Base-by-base conservation (phyloP, 2,888 invertebrate genomes). In the Rhopalosiphum nymphaeae region DNA sequence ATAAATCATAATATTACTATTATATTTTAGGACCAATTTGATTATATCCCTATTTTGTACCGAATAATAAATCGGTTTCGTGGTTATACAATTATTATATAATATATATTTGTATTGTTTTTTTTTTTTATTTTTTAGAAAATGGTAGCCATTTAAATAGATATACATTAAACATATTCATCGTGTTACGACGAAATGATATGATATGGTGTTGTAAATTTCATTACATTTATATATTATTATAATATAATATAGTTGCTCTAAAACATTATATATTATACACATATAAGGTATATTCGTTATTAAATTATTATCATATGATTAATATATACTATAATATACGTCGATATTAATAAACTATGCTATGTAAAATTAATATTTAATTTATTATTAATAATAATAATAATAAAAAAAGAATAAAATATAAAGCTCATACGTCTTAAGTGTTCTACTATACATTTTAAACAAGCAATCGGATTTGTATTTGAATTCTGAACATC, bases 1-100 rank as follows among this genome's bases (percentile, higher is more conserved):
- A 57, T 61, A 46, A 92, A 78, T 84, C 36, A 29, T 92, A 92
- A 61, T 86, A 61, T 36, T 86, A 92, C 16, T 92, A 78, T 49
- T 67, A 84, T 84, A 84, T 91, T 92, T 92, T 92, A 92, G 91
- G 91, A 92, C 91, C 91, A 61, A 92, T 92, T 92, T 46, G 91
- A 61, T 90, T 42, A 44, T 56, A 88, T 88, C 53, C 56, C 78
- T 78, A 67, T 67, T 93, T 93, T 93, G 25, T 88, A 42, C 44
- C 89, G 92, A 67, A 61, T 36, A 67, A n/a, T n/a, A 46, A 86
- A 44, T 57, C n/a, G n/a, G 57, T 57, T 91, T 91, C 46, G 57
- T 86, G 91, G 86, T 57, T 86, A 86, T 46, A 84, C 36, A 67
- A 78, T 42, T 49, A 67, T 67, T 57, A 89, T 89, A 36, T 67